These are phyloP conservation scores for Drosophila orosa DNA, from an alignment of 1,140 invertebrate genomes.

Conservation along the genomic window DNA sequence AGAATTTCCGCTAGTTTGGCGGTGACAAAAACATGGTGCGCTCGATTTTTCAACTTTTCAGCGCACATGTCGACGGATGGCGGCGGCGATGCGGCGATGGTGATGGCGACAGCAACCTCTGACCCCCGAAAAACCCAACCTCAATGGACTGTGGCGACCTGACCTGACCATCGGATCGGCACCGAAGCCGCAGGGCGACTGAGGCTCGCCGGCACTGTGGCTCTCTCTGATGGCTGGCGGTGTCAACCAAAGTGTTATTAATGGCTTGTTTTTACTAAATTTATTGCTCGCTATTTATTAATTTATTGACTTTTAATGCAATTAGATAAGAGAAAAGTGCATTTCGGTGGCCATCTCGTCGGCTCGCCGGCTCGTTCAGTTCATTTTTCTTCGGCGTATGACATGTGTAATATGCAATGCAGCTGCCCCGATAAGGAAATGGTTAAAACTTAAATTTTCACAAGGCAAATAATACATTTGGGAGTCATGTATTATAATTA, in stretches of 20 bases:
- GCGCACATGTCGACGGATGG: slow-evolving; percentile 40
- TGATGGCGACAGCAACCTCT: slow-evolving; percentile 42
- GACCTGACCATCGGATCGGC: slow-evolving; percentile 52
- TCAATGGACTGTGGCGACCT: slow-evolving; percentile 40
- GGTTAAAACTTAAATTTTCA: slow-evolving; percentile 28
- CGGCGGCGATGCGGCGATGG: slow-evolving; percentile 16
- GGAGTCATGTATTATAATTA: neutral
- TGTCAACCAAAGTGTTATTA: slow-evolving; percentile 82
- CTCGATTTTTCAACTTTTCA: slow-evolving; percentile 77
- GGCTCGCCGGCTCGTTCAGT: slow-evolving; percentile 26
- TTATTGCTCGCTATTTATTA: slow-evolving; percentile 82
- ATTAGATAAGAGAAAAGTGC: slow-evolving; percentile 81
- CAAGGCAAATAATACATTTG: slow-evolving; percentile 1
- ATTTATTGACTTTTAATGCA: slow-evolving; percentile 81
- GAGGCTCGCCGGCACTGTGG: slow-evolving; percentile 12
- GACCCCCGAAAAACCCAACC: slow-evolving; percentile 34
- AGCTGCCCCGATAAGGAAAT: slow-evolving; percentile 61
- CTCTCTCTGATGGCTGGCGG: slow-evolving; percentile 34
- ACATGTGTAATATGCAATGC: slow-evolving; percentile 57
- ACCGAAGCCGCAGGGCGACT: slow-evolving; percentile 25
- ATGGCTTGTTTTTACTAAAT: slow-evolving; percentile 83
- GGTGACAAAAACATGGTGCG: slow-evolving; percentile 77
- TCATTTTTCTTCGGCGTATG: slow-evolving; percentile 67
- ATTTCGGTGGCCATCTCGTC: slow-evolving; percentile 50
- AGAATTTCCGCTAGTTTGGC: slow-evolving; percentile 62